These are phyloP conservation scores for Hypselothyrea guttata DNA, from an alignment of 2,888 invertebrate species.

Conservation along the genomic window DNA sequence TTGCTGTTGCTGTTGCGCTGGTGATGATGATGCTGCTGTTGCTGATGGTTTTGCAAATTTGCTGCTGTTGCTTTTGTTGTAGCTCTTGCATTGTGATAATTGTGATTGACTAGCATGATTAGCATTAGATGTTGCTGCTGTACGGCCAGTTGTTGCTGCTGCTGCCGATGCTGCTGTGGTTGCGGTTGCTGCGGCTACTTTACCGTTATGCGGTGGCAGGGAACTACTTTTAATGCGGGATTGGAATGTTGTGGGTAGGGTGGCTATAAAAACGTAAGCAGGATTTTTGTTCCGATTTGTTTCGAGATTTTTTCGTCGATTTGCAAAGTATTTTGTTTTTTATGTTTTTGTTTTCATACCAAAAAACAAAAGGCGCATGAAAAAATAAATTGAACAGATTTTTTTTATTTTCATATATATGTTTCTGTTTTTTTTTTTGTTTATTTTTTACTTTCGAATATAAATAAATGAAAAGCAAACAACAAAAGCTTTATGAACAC, in stretches of 20 bases:
- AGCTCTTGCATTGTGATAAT: slow-evolving; percentile 70
- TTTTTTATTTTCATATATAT: slow-evolving; percentile 45
- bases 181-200: slow-evolving; percentile 76
- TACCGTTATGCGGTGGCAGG: slow-evolving; percentile 84
- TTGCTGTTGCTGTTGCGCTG: slow-evolving; percentile 42
- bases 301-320: slow-evolving; percentile 26
- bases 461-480: slow-evolving; percentile 36
- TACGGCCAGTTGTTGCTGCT: slow-evolving; percentile 46
- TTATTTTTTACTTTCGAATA: slow-evolving; percentile 38
- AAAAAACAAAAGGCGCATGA: slow-evolving; percentile 67
- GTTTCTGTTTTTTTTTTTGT: slow-evolving; percentile 26
- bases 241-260: slow-evolving; percentile 89
- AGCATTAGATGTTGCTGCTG: slow-evolving; percentile 50
- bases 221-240: slow-evolving; percentile 87
- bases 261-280: slow-evolving; percentile 85
- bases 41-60: slow-evolving; percentile 71
- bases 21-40: slow-evolving; percentile 43
- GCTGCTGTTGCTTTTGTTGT: slow-evolving; percentile 42
- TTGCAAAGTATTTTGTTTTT: slow-evolving; percentile 28
- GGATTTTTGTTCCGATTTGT: slow-evolving; percentile 43
- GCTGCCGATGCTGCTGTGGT: slow-evolving; percentile 45
- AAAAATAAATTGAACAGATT: slow-evolving; percentile 58
- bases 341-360: slow-evolving; percentile 48
- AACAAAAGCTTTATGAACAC: slow-evolving; percentile 9
- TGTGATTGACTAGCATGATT: slow-evolving; percentile 79